A percentile compares a stretch with the other conserved stretches of the same genome.
Evolutionary conservation across 1,140 invertebrate species (phyloP).

Genomic region (Venustaconcha ellipsiformis): DNA sequence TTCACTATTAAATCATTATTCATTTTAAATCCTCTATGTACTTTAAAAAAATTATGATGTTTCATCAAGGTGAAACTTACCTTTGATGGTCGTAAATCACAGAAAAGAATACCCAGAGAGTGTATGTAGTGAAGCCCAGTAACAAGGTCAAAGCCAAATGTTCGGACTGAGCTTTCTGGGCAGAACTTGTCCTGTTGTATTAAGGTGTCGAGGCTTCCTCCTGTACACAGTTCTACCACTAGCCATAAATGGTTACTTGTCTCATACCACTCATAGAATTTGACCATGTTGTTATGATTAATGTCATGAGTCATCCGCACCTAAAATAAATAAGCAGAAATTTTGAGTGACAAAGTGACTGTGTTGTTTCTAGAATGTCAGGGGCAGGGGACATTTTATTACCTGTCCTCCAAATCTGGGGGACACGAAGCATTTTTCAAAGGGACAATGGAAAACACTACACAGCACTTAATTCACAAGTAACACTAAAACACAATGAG

Average conservation of each 20-base stretch:
- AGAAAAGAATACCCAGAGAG: slow-evolving; percentile 66
- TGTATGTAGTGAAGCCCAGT: slow-evolving; percentile 67
- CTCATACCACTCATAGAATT: slow-evolving; percentile 71
- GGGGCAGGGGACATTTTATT: too few relatives aligned
- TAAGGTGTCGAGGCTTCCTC: slow-evolving; percentile 65
- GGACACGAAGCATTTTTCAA: too few relatives aligned
- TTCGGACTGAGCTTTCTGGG: slow-evolving; percentile 64
- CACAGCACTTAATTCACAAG: too few relatives aligned
- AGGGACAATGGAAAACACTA: too few relatives aligned
- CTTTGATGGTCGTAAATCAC: slow-evolving; percentile 67
- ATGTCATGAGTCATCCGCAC: slow-evolving; percentile 69
- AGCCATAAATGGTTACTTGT: slow-evolving; percentile 70
- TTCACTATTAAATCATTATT: too few relatives aligned
- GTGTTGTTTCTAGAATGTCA: too few relatives aligned
- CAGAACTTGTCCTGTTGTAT: slow-evolving; percentile 64
- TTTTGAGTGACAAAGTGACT: too few relatives aligned
- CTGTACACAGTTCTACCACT: slow-evolving; percentile 69
- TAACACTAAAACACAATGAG: too few relatives aligned
- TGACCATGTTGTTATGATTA: slow-evolving; percentile 64
- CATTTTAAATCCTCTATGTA: too few relatives aligned
- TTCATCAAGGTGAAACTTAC: slow-evolving; percentile 33
- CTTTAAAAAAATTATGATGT: too few relatives aligned
- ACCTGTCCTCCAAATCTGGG: too few relatives aligned
- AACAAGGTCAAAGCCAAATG: slow-evolving; percentile 66
- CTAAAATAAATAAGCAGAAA: slow-evolving; percentile 37